Conservation (phyloP, 2,113 vertebrate genomes). For the Leiothrix lutea region DNA sequence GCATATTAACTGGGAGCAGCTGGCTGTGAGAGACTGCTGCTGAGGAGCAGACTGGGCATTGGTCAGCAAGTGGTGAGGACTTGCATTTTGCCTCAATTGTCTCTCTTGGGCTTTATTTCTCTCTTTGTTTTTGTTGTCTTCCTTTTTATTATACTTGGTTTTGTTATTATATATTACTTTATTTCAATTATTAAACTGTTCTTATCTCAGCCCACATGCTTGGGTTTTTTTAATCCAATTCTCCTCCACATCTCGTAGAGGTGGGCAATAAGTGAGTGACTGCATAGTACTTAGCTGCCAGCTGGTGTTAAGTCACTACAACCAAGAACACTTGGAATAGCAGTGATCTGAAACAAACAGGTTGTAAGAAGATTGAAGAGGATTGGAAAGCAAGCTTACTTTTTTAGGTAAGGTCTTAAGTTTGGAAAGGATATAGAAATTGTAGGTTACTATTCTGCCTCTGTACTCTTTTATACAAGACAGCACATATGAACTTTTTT, state of each 20-base stretch:
- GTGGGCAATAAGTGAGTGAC: not conserved
- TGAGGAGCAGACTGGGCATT: not conserved
- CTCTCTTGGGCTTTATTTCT: not conserved
- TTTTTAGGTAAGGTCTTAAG: not conserved
- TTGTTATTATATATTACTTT: not conserved
- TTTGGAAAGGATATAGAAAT: not conserved
- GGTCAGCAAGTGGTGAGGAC: not conserved
- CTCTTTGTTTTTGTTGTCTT: not conserved
- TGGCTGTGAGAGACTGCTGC: not conserved
- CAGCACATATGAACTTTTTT: fast-evolving
- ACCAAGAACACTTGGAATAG: not conserved
- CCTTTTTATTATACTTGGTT: not conserved
- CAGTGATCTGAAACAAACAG: not conserved
- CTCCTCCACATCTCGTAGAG: not conserved
- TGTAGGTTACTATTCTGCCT: not conserved
- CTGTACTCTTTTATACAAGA: not conserved
- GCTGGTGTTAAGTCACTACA: not conserved
- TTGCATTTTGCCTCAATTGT: not conserved
- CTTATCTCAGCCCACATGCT: not conserved
- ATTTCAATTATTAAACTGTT: not conserved
- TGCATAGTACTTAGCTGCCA: not conserved
- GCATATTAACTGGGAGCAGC: not conserved
- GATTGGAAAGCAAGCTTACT: not conserved
- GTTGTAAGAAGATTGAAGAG: not conserved
- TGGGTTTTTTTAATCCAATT: not conserved